Conservation (phyloP, 2,888 invertebrate genomes). For the Noctua janthe region DNA sequence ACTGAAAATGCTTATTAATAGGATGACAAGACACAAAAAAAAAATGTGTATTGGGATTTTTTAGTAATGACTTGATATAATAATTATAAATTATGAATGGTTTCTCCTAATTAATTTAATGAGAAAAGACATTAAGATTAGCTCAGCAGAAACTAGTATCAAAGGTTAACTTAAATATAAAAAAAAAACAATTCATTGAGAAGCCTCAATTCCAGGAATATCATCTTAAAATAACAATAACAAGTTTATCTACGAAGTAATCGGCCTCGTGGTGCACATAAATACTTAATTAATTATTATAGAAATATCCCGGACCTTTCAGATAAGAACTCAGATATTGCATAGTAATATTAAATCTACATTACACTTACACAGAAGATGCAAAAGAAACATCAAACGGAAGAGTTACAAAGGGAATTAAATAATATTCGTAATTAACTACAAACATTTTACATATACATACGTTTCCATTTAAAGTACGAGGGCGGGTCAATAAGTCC, state of each 20-base stretch:
- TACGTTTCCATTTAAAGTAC: no score
- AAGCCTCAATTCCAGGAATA: conserved; percentile 38
- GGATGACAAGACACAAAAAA: neutral
- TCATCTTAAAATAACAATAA: conserved; percentile 34
- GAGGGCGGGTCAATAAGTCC: no score
- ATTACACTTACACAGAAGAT: neutral
- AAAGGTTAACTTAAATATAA: conserved; percentile 26
- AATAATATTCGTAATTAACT: conserved; percentile 5
- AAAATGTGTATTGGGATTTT: neutral
- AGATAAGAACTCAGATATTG: conserved; percentile 26
- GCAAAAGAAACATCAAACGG: conserved; percentile 18
- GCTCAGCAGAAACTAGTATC: neutral
- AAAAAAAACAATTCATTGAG: conserved; percentile 10
- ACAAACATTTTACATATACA: neutral
- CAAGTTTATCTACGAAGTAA: conserved; percentile 38
- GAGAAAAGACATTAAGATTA: conserved; percentile 26
- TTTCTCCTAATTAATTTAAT: conserved; percentile 6
- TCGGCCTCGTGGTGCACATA: neutral
- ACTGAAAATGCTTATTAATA: neutral
- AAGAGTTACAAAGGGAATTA: conserved; percentile 6
- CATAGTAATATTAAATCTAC: neutral
- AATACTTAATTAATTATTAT: neutral
- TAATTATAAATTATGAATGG: neutral
- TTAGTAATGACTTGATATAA: neutral
- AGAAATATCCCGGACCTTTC: conserved; percentile 25